Evolutionary conservation across 2,797 vertebrate species (phyloP).

Genomic region (Galagoides demidoff): DNA sequence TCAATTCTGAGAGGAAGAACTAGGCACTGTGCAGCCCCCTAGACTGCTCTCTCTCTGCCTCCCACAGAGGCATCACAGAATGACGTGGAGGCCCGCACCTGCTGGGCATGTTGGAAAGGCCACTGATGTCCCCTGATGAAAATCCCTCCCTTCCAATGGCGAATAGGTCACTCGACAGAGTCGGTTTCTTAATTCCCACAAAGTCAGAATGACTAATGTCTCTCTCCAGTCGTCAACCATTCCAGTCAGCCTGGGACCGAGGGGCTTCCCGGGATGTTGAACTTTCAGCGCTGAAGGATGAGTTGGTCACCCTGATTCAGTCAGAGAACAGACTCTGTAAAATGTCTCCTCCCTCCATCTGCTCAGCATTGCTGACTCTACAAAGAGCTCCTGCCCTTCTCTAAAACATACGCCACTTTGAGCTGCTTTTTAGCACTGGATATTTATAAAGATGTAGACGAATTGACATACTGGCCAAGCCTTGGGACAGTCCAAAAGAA

Average conservation of each 20-base stretch:
- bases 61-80: neutral
- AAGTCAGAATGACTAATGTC: neutral
- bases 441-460: neutral
- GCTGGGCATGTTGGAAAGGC: neutral
- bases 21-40: fast-evolving
- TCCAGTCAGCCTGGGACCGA: neutral
- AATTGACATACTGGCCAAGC: neutral
- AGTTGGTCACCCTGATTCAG: neutral
- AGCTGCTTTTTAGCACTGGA: neutral
- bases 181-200: neutral
- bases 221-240: neutral
- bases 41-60: neutral
- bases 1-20: neutral
- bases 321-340: neutral
- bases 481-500: neutral
- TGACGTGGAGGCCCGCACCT: too few species aligned
- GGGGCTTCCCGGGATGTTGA: neutral
- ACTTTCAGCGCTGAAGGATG: neutral
- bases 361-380: neutral
- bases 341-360: too few species aligned
- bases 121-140: neutral
- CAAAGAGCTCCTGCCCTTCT: neutral
- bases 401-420: neutral
- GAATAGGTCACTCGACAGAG: neutral
- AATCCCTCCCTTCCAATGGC: neutral